Evolutionary conservation across 2,888 invertebrate species (phyloP).

Genomic region (Lissonota sp.): DNA sequence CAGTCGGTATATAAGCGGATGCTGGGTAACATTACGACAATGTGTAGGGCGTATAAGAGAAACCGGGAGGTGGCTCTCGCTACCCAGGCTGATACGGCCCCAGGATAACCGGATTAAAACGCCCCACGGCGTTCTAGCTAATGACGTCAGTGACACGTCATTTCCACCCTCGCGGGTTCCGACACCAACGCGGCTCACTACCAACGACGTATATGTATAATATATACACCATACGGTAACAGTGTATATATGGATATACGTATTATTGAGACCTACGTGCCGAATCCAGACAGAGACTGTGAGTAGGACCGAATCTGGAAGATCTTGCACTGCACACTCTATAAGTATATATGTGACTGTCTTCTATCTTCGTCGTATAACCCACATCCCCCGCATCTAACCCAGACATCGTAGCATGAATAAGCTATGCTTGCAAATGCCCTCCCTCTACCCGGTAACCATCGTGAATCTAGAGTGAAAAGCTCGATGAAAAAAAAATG

Average conservation of each 20-base stretch:
- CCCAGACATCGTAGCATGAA: constrained; percentile 60
- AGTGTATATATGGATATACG: constrained; percentile 6
- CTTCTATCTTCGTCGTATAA: constrained; percentile 37
- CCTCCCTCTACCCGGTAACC: constrained; percentile 6
- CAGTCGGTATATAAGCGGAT: constrained; percentile 19
- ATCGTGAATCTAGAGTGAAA: constrained; percentile 37
- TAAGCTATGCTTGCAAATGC: constrained; percentile 56
- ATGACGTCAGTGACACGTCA: constrained; percentile 71
- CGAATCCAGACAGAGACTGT: constrained; percentile 22
- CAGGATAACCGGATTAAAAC: constrained; percentile 69
- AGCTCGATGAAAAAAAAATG: constrained; percentile 21
- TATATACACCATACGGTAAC: constrained; percentile 14
- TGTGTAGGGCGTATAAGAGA: constrained; percentile 22
- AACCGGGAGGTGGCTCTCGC: constrained; percentile 47
- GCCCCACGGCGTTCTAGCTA: constrained; percentile 68
- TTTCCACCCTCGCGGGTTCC: constrained; percentile 63
- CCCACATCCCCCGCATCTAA: constrained; percentile 49
- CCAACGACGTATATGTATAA: constrained; percentile 13
- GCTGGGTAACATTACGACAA: constrained; percentile 19
- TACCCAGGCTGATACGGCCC: constrained; percentile 65
- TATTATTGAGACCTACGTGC: constrained; percentile 18
- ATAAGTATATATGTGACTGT: constrained; percentile 5
- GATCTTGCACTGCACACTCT: constrained; percentile 20
- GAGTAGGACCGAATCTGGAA: constrained; percentile 27
- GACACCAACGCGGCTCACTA: constrained; percentile 24